Evolutionary conservation across 2,113 vertebrate genomes (phyloP), one percentile per base, ranked within the genome.

Genomic region (Chunga burmeisteri): DNA sequence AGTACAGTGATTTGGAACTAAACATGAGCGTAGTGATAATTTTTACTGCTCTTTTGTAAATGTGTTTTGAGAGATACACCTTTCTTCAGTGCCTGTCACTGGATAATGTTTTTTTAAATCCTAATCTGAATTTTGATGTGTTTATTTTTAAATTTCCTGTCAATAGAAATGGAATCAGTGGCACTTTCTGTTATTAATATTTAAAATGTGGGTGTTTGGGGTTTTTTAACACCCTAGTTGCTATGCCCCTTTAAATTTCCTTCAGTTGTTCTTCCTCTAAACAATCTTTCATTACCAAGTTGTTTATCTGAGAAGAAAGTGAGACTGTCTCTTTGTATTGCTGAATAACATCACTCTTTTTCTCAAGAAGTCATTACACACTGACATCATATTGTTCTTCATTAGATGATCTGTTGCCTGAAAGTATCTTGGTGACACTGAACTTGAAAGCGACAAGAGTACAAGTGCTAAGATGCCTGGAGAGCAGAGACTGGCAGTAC

Each of bases 401-500:
- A 95, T 97, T 96, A 97, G 95, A 88, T 96, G 97, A 96, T 97
- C 97, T 97, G 96, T 95, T 96, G 94, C 91, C 97, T 97, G 95
- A 70, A 95, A 96, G 94, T 94, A 90, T 88, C 91, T 96, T 87
- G 94, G 93, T 96, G 95, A 97, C 96, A 86, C 91, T 83, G 91
- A 96, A 96, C 94, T 96, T 97, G 94, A 97, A 96, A 97, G 94
- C 95, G 96, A 71, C 96, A 93, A 91, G 94, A 96, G 79, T 81
- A 67, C 94, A 95, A 91, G 96, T 92, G 96, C 63, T 90, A 96
- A 81, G 87, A 94, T 95, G 94, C 96, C 95, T 95, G 93, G 94
- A 95, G 94, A 95, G 93, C 89, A 95, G 81, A 95, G 71, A 34
- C 81, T 93, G 94, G 91, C 87, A 85, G 52, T 95, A 96, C 94